Evolutionary conservation across 2,888 invertebrate species (phyloP).

Genomic region (Therioaphis trifolii): DNA sequence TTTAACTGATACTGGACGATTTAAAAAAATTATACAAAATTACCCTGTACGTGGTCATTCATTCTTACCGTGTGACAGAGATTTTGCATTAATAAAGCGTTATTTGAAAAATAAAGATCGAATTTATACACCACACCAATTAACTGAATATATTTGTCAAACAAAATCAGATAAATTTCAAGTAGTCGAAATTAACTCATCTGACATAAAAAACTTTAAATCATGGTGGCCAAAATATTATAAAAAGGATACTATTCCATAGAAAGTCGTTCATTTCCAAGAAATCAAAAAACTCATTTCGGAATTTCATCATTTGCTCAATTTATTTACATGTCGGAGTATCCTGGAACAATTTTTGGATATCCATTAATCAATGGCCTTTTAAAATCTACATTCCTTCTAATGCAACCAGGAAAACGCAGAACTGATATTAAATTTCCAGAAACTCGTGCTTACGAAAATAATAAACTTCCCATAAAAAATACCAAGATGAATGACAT

Average conservation of each 20-base stretch:
- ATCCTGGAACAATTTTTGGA: conserved; percentile 1
- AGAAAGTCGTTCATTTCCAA: conserved; percentile 10
- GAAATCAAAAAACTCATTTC: conserved; percentile 15
- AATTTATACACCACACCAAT: background rate
- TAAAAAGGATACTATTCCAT: conserved; percentile 1
- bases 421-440: background rate
- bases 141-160: background rate
- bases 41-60: conserved; percentile 65
- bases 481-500: conserved; percentile 6
- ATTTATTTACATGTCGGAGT: background rate
- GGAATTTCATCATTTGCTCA: conserved; percentile 11
- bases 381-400: background rate
- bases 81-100: background rate
- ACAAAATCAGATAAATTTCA: conserved; percentile 8
- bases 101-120: background rate
- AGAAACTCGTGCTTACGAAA: conserved; percentile 18
- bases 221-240: conserved; percentile 1
- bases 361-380: conserved; percentile 27
- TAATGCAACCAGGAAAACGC: conserved; percentile 16
- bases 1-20: conserved; percentile 63
- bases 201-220: background rate
- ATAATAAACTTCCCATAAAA: conserved; percentile 14
- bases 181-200: background rate
- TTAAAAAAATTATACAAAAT: conserved; percentile 63
- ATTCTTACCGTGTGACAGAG: conserved; percentile 63